Conservation (phyloP, 1,140 invertebrate species). For the Ericerus pela region DNA sequence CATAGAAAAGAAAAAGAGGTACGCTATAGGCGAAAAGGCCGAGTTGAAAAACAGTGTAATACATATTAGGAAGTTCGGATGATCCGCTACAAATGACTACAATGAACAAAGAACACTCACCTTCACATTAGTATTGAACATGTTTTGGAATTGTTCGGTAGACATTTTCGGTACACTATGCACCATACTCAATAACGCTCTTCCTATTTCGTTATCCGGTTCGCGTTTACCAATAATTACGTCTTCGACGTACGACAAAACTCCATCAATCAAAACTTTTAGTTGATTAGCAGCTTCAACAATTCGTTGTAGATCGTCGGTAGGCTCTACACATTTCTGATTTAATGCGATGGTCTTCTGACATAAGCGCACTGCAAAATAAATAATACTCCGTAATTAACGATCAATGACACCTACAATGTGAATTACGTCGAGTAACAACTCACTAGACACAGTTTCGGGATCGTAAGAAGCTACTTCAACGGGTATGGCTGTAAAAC, state of each 20-base stretch:
- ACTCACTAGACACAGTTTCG: slow-evolving; percentile 51
- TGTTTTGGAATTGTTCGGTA: slow-evolving; percentile 77
- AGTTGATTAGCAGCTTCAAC: slow-evolving; percentile 64
- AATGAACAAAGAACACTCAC: slow-evolving; percentile 28
- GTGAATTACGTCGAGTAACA: background rate
- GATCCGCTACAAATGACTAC: background rate
- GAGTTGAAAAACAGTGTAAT: too few species aligned
- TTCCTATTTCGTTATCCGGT: slow-evolving; percentile 62
- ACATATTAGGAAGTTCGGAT: too few species aligned
- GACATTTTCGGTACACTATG: slow-evolving; percentile 80
- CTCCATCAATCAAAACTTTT: slow-evolving; percentile 57
- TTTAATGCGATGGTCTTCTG: slow-evolving; percentile 46
- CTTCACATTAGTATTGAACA: slow-evolving; percentile 92
- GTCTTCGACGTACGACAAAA: slow-evolving; percentile 78
- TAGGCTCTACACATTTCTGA: slow-evolving; percentile 34
- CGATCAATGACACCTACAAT: background rate
- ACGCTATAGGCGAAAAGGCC: too few species aligned
- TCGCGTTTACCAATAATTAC: slow-evolving; percentile 53
- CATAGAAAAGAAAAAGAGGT: too few species aligned
- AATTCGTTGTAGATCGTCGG: slow-evolving; percentile 72
- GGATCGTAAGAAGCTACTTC: slow-evolving; percentile 76
- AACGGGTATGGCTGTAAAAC: slow-evolving; percentile 87
- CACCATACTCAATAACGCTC: slow-evolving; percentile 74
- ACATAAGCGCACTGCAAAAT: slow-evolving; percentile 44
- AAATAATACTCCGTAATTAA: slow-evolving; percentile 14